Percentiles rank a stretch among this genome's conserved stretches.
phyloP scores from a whole-genome alignment of 2,888 invertebrate genomes.

The Stenichneumon culpator region DNA sequence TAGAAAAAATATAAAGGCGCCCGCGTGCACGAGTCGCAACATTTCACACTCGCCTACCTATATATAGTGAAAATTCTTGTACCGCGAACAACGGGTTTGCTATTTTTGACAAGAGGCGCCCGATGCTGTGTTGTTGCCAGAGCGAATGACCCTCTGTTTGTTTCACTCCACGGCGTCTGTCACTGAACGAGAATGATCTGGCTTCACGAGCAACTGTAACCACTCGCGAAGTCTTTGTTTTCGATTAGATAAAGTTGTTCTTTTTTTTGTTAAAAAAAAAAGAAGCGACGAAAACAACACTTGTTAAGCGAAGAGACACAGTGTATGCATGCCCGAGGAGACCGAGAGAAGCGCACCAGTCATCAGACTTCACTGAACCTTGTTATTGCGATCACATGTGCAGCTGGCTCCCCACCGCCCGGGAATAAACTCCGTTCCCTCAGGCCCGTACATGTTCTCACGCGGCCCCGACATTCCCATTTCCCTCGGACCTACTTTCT shows the following conservation, averaged over 20 bases:
- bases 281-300: neutral
- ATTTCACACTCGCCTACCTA: slow-evolving; percentile 25
- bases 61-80: slow-evolving; percentile 40
- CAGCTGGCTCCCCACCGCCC: slow-evolving; percentile 57
- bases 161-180: neutral
- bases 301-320: slow-evolving; percentile 16
- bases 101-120: slow-evolving; percentile 65
- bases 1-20: neutral
- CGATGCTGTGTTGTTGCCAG: slow-evolving; percentile 26
- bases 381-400: slow-evolving; percentile 71
- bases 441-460: slow-evolving; percentile 55
- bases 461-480: slow-evolving; percentile 53
- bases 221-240: neutral
- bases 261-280: neutral
- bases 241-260: neutral
- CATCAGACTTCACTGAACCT: slow-evolving; percentile 69
- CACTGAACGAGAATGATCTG: neutral
- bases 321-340: slow-evolving; percentile 20
- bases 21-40: neutral
- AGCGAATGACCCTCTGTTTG: neutral
- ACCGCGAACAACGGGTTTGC: slow-evolving; percentile 56
- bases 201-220: too few species aligned
- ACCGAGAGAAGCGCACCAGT: slow-evolving; percentile 59
- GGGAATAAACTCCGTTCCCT: slow-evolving; percentile 29
- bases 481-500: slow-evolving; percentile 43